Percentiles rank a stretch among this genome's conserved stretches.
Conservation (phyloP, 2,888 invertebrate species). For the Zaprionus obscuricornis region DNA sequence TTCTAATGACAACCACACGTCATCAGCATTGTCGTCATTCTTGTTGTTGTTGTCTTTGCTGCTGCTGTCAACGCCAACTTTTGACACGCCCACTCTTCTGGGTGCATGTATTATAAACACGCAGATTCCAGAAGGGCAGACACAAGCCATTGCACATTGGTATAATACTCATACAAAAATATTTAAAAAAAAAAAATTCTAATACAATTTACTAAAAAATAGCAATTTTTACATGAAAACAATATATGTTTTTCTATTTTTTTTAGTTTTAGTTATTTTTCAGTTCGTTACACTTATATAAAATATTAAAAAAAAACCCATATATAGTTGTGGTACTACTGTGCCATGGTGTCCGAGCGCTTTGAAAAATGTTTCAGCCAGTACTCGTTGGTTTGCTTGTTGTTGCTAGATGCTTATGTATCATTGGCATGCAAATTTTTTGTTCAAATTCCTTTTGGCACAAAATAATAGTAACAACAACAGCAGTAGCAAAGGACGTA, state of each 20-base stretch:
- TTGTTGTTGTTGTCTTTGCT: slow-evolving; percentile 26
- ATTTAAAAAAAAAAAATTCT: too few relatives aligned
- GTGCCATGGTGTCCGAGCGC: slow-evolving; percentile 20
- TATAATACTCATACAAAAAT: neutral
- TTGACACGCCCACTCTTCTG: slow-evolving; percentile 65
- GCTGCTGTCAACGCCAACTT: slow-evolving; percentile 60
- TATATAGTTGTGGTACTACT: slow-evolving; percentile 23
- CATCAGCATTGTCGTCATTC: slow-evolving; percentile 58
- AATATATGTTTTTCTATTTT: too few relatives aligned
- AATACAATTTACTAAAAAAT: too few relatives aligned
- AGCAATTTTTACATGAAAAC: too few relatives aligned
- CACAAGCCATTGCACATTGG: slow-evolving; percentile 17
- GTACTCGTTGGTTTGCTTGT: slow-evolving; percentile 12
- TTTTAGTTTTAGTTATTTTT: too few relatives aligned
- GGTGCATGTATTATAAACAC: slow-evolving; percentile 52
- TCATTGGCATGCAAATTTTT: slow-evolving; percentile 71
- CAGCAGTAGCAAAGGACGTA: too few relatives aligned
- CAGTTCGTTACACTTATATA: neutral
- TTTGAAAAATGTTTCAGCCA: slow-evolving; percentile 37
- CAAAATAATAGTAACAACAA: slow-evolving; percentile 18
- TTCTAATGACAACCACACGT: slow-evolving; percentile 78
- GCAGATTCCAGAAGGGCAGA: slow-evolving; percentile 33
- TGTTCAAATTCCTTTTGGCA: slow-evolving; percentile 13
- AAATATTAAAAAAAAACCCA: too few relatives aligned
- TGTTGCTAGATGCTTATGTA: slow-evolving; percentile 45